Base-by-base conservation (phyloP, 2,888 invertebrate genomes). In the Pyrrhosoma nymphula region DNA sequence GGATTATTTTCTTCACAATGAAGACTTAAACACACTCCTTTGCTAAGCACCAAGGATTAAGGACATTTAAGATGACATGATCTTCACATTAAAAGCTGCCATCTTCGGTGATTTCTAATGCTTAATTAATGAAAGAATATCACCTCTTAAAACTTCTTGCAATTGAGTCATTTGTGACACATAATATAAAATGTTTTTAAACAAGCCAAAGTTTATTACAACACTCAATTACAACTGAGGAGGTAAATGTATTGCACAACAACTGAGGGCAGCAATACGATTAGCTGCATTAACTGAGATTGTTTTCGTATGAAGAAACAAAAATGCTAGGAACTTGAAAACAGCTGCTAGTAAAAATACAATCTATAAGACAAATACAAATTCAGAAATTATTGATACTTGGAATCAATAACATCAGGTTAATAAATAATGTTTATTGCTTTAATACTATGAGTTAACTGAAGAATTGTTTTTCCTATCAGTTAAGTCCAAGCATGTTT, bases 391-490 rank as follows among this genome's bases (percentile, higher is more conserved):
- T 4, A 82, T 14, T 82, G 10, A n/a, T n/a, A 69, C 6, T n/a
- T 12, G 30, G 12, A 82, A 82, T 35, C 82, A 82, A 82, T 35
- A 35, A 4, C 35, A 14, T 16, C 12, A 82, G 16, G 82, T 30
- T 35, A 35, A 82, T 82, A 82, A 82, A 82, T 82, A 82, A 69
- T n/a, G 69, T 82, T 82, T 35, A 82, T 35, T 82, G 82, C 82
- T 82, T 35, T 82, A 35, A 35, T 35, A 82, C 26, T 69, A 16
- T 30, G 35, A 82, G 14, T 82, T 35, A 82, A 16, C 30, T 82
- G 12, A 14, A 69, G 12, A n/a, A 69, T n/a, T n/a, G 82, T 3
- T 82, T 12, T 35, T 35, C 16, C 35, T 82, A 35, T 6, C 35
- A 35, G 35, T 35, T 82, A 82, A 82, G 35, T 35, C 16, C 35